Percentiles rank a stretch among this genome's conserved stretches.
Conservation (phyloP, 1,140 invertebrate genomes). For the Alviniconcha marisindica region DNA sequence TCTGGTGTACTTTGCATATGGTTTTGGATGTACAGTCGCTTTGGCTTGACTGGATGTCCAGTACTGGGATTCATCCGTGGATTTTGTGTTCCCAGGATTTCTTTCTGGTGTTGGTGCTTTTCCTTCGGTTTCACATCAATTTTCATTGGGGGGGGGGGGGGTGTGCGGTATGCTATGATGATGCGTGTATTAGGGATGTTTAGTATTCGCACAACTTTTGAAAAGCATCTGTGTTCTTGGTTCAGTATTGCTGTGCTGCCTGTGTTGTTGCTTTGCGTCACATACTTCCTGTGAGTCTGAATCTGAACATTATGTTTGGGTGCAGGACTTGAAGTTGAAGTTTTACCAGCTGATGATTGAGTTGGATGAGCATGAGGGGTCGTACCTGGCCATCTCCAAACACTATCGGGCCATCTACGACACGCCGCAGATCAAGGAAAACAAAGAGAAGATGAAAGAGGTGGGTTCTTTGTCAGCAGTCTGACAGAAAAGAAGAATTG, state of each 20-base stretch:
- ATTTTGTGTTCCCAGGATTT: too few species aligned
- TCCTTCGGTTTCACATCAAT: too few species aligned
- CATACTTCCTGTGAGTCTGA: not conserved
- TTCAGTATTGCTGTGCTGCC: too few species aligned
- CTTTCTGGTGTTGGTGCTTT: too few species aligned
- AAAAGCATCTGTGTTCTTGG: not conserved
- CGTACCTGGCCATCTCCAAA: conserved; percentile 95
- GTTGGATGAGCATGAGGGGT: conserved; percentile 95
- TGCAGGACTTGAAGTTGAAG: conserved; percentile 90
- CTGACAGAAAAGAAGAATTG: too few species aligned
- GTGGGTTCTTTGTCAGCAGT: conserved; percentile 55
- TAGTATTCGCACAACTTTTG: not conserved
- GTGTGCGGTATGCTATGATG: too few species aligned
- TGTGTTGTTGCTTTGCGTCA: conserved; percentile 2
- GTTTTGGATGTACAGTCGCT: too few species aligned
- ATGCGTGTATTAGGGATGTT: too few species aligned
- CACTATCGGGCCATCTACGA: conserved; percentile 92
- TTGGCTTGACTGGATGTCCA: too few species aligned
- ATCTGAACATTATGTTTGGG: conserved; percentile 19
- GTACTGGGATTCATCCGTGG: too few species aligned
- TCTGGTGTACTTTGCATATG: too few species aligned
- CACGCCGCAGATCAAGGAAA: conserved; percentile 80
- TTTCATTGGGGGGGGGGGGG: too few species aligned
- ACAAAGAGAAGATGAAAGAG: conserved; percentile 80
- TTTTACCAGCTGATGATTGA: conserved; percentile 98